Evolutionary conservation across 2,888 invertebrate species (phyloP), one percentile per base, ranked within the genome.

Genomic region (Aproaerema taeniolella): DNA sequence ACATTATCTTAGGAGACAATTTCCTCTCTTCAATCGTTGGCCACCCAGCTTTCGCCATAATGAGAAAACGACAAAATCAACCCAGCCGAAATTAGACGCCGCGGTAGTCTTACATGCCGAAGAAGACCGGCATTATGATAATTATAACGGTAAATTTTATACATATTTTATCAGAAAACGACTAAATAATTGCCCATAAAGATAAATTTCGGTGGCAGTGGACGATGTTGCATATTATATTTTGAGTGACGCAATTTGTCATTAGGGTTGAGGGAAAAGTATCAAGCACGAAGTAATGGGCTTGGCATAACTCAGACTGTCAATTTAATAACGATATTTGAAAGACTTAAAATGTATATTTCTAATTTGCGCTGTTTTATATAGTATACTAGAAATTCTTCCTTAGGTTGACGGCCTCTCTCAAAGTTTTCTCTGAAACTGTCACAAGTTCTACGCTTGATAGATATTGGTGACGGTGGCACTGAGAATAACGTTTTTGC

Each of bases 31-130:
- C 76, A 77, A 71, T 56, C 61, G 68, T 52, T 63, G 82, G 76
- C 82, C 82, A 82, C 82, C 82, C 82, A 79, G 70, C 69, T 67
- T 78, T 74, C 64, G 63, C 65, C 66, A 68, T 76, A 74, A 76
- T 69, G 74, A 79, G 69, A 82, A 82, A 78, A 80, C 74, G 75
- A 82, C 73, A 50, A 78, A 80, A 72, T 72, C 71, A 72, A 78
- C 72, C 65, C 60, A 65, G 68, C 63, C 72, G 57, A 75, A 85
- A 82, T 85, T 85, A 85, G 86, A 85, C 59, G 57, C 61, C 46
- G 36, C 47, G 50, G 44, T 41, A 31, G 63, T 75, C 39, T 79
- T 72, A 82, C 66, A 83, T 80, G 70, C 41, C 34, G 61, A 38
- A 15, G n/a, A 11, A 11, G 33, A 8, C 29, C n/a, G 7, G 24